Evolutionary conservation across 2,888 invertebrate genomes (phyloP).

Genomic region (Chymomyza amoena): DNA sequence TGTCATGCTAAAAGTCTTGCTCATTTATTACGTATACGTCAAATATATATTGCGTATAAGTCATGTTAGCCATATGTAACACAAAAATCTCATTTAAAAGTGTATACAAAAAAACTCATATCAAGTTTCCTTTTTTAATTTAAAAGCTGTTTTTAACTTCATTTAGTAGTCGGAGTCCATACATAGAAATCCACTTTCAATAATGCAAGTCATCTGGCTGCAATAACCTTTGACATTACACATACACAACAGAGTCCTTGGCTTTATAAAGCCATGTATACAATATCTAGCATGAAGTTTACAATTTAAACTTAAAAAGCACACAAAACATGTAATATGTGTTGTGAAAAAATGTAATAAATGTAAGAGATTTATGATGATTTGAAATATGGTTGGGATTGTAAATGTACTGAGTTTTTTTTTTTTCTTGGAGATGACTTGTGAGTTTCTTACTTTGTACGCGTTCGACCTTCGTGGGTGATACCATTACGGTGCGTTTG

Average conservation of each 20-base stretch:
- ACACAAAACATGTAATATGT: neutral
- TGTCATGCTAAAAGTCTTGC: neutral
- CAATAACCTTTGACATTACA: neutral
- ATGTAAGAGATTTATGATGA: constrained; percentile 8
- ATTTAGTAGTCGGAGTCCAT: neutral
- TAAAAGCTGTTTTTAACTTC: neutral
- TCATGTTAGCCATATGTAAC: neutral
- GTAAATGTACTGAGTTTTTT: neutral
- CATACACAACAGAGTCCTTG: neutral
- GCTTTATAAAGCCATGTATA: neutral
- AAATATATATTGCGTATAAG: neutral
- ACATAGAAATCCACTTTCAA: neutral
- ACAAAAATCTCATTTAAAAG: neutral
- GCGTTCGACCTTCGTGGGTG: constrained; percentile 59
- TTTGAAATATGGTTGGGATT: constrained; percentile 10
- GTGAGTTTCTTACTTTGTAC: constrained; percentile 70
- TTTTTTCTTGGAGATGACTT: constrained; percentile 11
- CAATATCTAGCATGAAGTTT: constrained; percentile 5
- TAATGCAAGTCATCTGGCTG: neutral
- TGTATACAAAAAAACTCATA: neutral
- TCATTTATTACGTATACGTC: neutral
- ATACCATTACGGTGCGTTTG: constrained; percentile 55
- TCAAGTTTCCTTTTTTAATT: neutral
- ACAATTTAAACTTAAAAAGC: constrained; percentile 8
- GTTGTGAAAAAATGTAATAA: constrained; percentile 7